Evolutionary conservation across 2,888 invertebrate genomes (phyloP), one percentile per base, ranked within the genome.

Genomic region (Chrysolina americana): DNA sequence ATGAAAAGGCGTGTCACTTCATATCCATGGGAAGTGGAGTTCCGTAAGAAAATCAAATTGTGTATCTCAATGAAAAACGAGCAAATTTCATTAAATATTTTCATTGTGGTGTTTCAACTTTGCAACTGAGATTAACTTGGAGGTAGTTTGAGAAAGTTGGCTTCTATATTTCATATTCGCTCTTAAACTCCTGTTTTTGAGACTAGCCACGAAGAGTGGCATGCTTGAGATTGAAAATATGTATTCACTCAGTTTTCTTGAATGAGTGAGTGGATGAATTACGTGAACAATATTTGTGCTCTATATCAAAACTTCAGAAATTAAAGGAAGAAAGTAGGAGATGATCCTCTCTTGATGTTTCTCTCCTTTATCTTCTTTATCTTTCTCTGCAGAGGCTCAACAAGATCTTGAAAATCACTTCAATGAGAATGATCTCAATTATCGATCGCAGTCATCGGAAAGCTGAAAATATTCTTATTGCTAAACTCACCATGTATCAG

Each of bases 91-190:
- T 65, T 65, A 65, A 50, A 50, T 21, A 15, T 66, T 50, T 66
- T 50, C 13, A 50, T 66, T n/a, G 50, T 50, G 50, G 48, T 19
- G 36, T 50, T 66, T 50, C 19, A 50, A 48, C 50, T 66, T 23
- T 23, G 66, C 28, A 28, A 50, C 36, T 48, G n/a, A 28, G 66
- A 66, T 66, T 65, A 50, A 65, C 48, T 65, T 48, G 50, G 23
- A 48, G 65, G 65, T 65, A 65, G 65, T 65, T 65, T 66, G n/a
- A 17, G 50, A 50, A 66, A 50, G 66, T 66, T 66, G 66, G 15
- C 13, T 48, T n/a, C n/a, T 21, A 66, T 66, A 50, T 66, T 66
- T 66, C 66, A 66, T 66, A 50, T 50, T 23, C 8, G 50, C 23
- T 44, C 48, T 50, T 41, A 28, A 66, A 41, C 48, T 50, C 6